These are phyloP conservation scores for Xiphophorus birchmanni DNA, from an alignment of 2,797 vertebrate species.

Conservation along the genomic window DNA sequence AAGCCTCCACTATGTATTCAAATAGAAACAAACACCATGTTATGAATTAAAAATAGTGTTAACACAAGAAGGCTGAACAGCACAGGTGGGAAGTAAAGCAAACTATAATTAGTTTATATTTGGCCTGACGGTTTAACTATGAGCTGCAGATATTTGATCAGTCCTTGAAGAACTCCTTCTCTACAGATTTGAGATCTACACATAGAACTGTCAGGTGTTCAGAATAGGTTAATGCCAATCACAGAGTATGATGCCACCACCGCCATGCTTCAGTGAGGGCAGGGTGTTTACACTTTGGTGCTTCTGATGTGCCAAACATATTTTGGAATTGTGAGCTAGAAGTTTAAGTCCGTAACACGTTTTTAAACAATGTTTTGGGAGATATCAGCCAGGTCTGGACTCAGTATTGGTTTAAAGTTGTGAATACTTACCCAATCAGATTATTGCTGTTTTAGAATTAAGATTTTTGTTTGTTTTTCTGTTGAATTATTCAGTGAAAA, in stretches of 20 bases:
- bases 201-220: background rate
- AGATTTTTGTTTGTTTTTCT: background rate
- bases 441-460: background rate
- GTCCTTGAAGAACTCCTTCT: background rate
- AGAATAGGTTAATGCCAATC: background rate
- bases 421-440: background rate
- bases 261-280: background rate
- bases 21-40: background rate
- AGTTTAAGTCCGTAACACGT: background rate
- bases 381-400: background rate
- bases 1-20: background rate
- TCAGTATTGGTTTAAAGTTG: no score
- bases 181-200: background rate
- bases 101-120: background rate
- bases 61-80: background rate
- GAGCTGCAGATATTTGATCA: background rate
- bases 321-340: background rate
- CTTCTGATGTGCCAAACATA: background rate
- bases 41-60: constrained; percentile 2
- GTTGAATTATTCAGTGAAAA: background rate
- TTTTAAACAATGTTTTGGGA: background rate
- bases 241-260: background rate
- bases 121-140: background rate
- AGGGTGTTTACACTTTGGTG: background rate
- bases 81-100: background rate